Conservation (phyloP, 2,888 invertebrate genomes). For the Drosophila neutralis region DNA sequence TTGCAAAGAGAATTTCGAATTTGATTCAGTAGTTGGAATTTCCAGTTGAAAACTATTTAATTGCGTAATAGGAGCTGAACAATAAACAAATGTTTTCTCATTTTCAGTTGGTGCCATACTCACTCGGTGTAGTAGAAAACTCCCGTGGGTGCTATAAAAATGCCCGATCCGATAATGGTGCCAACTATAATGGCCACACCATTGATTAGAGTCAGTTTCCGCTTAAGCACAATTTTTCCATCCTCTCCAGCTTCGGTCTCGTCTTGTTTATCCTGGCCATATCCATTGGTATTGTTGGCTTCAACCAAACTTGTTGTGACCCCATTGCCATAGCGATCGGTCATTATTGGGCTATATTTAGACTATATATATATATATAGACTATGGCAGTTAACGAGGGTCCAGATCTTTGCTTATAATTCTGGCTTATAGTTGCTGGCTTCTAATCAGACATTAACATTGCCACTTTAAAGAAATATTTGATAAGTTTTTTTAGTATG, state of each 20-base stretch:
- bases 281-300: conserved; percentile 39
- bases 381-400: background rate
- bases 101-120: conserved; percentile 77
- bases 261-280: conserved; percentile 13
- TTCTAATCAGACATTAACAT: conserved; percentile 40
- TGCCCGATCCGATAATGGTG: conserved; percentile 95
- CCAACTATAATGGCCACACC: conserved; percentile 95
- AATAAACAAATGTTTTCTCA: background rate
- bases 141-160: conserved; percentile 96
- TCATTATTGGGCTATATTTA: conserved; percentile 52
- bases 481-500: background rate
- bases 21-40: background rate
- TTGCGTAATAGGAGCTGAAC: background rate
- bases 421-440: conserved; percentile 1
- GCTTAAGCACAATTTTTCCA: conserved; percentile 89
- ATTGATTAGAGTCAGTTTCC: conserved; percentile 93
- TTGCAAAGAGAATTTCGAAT: background rate
- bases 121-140: conserved; percentile 88
- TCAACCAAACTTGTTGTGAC: conserved; percentile 75
- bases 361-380: background rate
- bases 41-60: background rate
- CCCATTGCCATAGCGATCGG: conserved; percentile 79
- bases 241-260: conserved; percentile 17
- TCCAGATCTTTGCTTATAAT: conserved; percentile 5
- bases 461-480: conserved; percentile 57